Base-by-base conservation (phyloP, 2,888 invertebrate species). In the Lasioglossum figueresi region DNA sequence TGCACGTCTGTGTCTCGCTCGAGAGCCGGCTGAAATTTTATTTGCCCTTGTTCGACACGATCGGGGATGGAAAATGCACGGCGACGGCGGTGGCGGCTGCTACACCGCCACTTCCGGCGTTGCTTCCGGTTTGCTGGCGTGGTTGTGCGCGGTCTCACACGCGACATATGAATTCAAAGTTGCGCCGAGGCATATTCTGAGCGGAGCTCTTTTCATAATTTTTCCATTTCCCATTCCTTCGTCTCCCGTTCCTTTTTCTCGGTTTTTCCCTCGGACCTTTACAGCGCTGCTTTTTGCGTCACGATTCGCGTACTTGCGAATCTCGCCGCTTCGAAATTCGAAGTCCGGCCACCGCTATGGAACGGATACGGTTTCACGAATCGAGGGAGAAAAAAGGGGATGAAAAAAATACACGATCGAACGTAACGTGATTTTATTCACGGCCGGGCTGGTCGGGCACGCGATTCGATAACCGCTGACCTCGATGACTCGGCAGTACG, bases 21-120 rank as follows among this genome's bases (percentile, higher is more conserved):
- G 73, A 52, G 59, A 59, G 48, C 56, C 8, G 73, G 52, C 52
- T 76, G 78, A 79, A 84, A 90, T 88, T 88, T 88, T 87, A 89
- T 88, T 90, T 86, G 56, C 73, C 56, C 74, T 79, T 79, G 80
- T 86, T 84, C 87, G 82, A 85, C 82, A 79, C 83, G 87, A 89
- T 89, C 85, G 76, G 87, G 80, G 31, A 87, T 87, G 85, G 68
- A 88, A 88, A 88, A 85, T 88, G 83, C 77, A 56, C n/a, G 56
- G 4, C 4, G 56, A 63, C 74, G 63, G 79, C 23, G 8, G 23
- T 10, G n/a, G 68, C 78, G 59, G 79, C 82, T 68, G 52, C 80
- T 79, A 85, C 87, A 82, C 80, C 77, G 48, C 73, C 43, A 74
- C 68, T 76, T 79, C 43, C 66, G 52, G 40, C 85, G 68, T 72